Evolutionary conservation across 2,797 vertebrate genomes (phyloP), one percentile per base, ranked within the genome.

Genomic region (Valencia hispanica): DNA sequence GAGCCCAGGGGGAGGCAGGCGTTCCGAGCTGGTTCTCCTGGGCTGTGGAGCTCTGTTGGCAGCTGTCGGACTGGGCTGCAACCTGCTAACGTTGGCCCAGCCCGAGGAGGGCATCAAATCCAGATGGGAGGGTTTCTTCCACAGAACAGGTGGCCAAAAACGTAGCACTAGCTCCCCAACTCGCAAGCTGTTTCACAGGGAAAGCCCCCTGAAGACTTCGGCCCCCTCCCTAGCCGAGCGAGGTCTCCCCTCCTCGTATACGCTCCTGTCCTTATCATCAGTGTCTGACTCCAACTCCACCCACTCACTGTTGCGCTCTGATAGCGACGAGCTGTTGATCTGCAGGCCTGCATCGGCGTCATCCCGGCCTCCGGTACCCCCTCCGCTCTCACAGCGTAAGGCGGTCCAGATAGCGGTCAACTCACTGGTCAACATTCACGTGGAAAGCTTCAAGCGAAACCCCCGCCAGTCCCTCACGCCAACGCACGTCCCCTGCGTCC

Each of bases 271-370:
- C 75, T 91, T 99, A 80, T 98, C 97, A 48, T 97, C 98, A 17
- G 95, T 97, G 91, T 98, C 98, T 0, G 97, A 99, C 95, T 98
- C 97, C 91, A 98, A 98, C 89, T 99, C 98, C 47, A 99, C 98
- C 0, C 96, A 96, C 43, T 99, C 98, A 11, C 93, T 99, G 85
- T 94, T 99, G 81, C 97, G 94, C 83, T 95, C 95, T 0, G 98
- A 99, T 94, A 98, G 97, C 3, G 97, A 99, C 84, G 98, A 99
- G 93, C 88, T 97, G 69, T 89, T 98, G 83, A 96, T 96, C 1
- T 96, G 94, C 27, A 95, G 96, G 72, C 95, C 96, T 0, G 74
- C 95, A 74, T 92, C 94, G 0, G 94, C 95, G 2, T 70, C 84
- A 0, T 87, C 92, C 47, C 94, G 55, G 34, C 69, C n/a, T 8